phyloP scores from a whole-genome alignment of 2,113 vertebrate species.

The Gymnorhina tibicen region DNA sequence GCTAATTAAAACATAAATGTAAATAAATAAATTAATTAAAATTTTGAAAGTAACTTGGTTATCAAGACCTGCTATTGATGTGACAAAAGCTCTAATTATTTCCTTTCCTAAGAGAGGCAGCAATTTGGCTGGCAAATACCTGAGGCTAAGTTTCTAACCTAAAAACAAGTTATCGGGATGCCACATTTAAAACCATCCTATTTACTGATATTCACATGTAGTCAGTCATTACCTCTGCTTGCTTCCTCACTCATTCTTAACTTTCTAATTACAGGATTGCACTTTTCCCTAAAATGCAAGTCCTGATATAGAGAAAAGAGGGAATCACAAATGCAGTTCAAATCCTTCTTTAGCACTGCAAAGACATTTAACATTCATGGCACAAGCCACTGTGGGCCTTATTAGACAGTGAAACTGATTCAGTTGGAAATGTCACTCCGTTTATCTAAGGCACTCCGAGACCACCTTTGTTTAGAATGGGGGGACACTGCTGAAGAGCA shows the following conservation, averaged over 20 bases:
- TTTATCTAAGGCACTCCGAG: background rate
- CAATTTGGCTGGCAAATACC: background rate
- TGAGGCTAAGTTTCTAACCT: background rate
- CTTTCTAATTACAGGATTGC: conserved; percentile 19
- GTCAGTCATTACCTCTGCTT: background rate
- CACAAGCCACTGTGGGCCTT: background rate
- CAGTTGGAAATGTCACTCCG: background rate
- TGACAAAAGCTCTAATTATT: background rate
- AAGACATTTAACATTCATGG: background rate
- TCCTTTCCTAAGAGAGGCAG: background rate
- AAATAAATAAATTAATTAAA: background rate
- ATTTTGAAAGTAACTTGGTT: background rate
- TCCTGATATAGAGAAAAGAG: background rate
- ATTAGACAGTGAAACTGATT: background rate
- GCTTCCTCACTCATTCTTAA: background rate
- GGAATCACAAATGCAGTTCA: background rate
- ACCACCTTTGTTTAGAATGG: background rate
- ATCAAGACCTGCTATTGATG: background rate
- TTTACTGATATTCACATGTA: background rate
- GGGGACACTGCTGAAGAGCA: background rate
- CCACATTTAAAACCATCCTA: background rate
- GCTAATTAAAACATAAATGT: background rate
- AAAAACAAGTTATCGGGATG: background rate
- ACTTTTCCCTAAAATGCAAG: conserved; percentile 15
- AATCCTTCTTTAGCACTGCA: background rate